phyloP scores from a whole-genome alignment of 2,113 vertebrate species.

The Sakesphorus luctuosus region DNA sequence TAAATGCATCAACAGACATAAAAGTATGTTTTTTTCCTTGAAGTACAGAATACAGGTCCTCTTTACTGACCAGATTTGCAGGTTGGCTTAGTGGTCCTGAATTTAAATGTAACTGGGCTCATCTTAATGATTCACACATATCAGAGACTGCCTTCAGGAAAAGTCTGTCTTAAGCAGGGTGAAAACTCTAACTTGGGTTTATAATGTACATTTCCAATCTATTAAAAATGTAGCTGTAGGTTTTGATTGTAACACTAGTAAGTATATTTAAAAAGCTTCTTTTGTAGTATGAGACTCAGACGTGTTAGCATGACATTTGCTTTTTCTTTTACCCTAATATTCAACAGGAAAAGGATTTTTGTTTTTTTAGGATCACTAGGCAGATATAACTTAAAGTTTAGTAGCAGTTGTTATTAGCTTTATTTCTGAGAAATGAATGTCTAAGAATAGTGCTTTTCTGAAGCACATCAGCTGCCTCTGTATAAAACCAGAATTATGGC shows the following conservation, averaged over 20 bases:
- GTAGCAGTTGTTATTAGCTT: neutral
- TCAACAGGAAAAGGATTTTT: neutral
- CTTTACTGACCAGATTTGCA: neutral
- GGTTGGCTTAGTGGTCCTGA: neutral
- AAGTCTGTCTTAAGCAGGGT: neutral
- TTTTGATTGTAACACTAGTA: neutral
- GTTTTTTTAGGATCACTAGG: neutral
- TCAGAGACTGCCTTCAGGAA: neutral
- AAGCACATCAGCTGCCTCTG: neutral
- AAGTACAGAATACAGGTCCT: neutral
- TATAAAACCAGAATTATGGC: neutral
- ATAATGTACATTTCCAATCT: neutral
- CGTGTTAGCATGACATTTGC: neutral
- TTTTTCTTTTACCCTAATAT: neutral
- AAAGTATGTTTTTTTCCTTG: neutral
- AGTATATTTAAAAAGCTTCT: neutral
- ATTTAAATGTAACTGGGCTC: neutral
- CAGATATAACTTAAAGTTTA: neutral
- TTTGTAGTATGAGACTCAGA: neutral
- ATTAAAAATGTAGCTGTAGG: neutral
- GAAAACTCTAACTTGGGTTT: neutral
- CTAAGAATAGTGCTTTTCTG: neutral
- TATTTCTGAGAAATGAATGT: neutral
- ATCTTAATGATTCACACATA: neutral
- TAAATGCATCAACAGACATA: neutral